Evolutionary conservation across 2,888 invertebrate genomes (phyloP), one percentile per base, ranked within the genome.

Genomic region (Anoplius nigerrimus): DNA sequence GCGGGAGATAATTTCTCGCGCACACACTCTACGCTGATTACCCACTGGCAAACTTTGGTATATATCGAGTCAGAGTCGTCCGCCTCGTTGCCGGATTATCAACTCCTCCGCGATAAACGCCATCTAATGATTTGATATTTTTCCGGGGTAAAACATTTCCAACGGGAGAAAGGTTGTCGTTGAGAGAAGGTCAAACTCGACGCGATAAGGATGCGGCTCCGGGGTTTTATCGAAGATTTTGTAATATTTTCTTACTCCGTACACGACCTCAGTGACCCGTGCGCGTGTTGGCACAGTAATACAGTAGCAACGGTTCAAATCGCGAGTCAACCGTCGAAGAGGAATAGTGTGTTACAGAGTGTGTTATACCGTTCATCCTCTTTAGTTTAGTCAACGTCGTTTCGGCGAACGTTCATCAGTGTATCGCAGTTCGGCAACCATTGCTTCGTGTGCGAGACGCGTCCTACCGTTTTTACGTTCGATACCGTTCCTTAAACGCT

Each of bases 171-270:
- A 20, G 54, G 42, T 45, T 18, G 21, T 66, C 43, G 24, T 62
- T n/a, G 8, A 46, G 55, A 61, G 45, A 72, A 69, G 66, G 61
- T 74, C 51, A 58, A 42, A 55, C 56, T 57, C 58, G 61, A 15
- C n/a, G 18, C 34, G 78, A 79, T 74, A 78, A 70, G 45, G 57
- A 62, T 52, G 24, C 64, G 54, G 51, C 66, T 69, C 58, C 57
- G 65, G 60, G 34, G 66, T 69, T n/a, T 81, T 86, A 85, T 84
- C 84, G 69, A 69, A n/a, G 58, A 80, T 82, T 82, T 82, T 80
- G 84, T 81, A 80, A 82, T 71, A 72, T 66, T 74, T 74, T 70
- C 57, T 69, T 74, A 76, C 74, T 72, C 71, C 55, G 52, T 56
- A 62, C 63, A 22, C 69, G 70, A 74, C 71, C 77, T 75, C 71